Evolutionary conservation across 2,797 vertebrate genomes (phyloP).

Genomic region (Mycteria americana): DNA sequence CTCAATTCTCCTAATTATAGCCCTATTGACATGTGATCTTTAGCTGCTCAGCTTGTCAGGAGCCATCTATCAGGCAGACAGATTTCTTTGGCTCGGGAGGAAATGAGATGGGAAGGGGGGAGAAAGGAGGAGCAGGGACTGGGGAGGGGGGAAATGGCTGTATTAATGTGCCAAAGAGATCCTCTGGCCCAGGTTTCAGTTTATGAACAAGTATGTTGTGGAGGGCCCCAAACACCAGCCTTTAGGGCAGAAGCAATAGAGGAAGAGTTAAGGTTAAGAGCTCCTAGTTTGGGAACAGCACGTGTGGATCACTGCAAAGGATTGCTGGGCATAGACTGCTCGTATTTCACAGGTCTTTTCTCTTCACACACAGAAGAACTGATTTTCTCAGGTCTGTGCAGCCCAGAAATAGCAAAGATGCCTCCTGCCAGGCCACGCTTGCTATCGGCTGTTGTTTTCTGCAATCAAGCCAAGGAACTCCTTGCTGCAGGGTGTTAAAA

Average conservation of each 20-base stretch:
- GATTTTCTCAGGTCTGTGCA: background rate
- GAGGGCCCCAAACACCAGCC: accelerated
- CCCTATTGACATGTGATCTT: constrained; percentile 76
- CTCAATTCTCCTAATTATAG: constrained; percentile 77
- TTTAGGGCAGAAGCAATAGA: background rate
- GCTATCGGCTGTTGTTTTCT: accelerated
- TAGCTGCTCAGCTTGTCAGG: constrained; percentile 72
- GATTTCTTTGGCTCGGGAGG: constrained; percentile 65
- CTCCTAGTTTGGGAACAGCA: background rate
- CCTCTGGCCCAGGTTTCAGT: background rate
- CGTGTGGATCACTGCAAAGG: background rate
- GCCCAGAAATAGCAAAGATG: background rate
- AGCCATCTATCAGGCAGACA: constrained; percentile 71
- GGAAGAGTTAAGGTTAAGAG: background rate
- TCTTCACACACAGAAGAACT: background rate
- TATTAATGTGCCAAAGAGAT: background rate
- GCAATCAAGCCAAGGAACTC: background rate
- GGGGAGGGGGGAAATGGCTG: background rate
- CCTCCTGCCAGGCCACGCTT: background rate
- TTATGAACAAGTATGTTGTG: background rate
- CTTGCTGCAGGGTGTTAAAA: background rate
- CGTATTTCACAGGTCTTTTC: background rate
- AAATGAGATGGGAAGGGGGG: constrained; percentile 50
- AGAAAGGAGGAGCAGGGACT: background rate
- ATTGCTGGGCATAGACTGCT: background rate